Evolutionary conservation across 2,888 invertebrate species (phyloP), one percentile per base, ranked within the genome.

Genomic region (Callimorpha dominula): DNA sequence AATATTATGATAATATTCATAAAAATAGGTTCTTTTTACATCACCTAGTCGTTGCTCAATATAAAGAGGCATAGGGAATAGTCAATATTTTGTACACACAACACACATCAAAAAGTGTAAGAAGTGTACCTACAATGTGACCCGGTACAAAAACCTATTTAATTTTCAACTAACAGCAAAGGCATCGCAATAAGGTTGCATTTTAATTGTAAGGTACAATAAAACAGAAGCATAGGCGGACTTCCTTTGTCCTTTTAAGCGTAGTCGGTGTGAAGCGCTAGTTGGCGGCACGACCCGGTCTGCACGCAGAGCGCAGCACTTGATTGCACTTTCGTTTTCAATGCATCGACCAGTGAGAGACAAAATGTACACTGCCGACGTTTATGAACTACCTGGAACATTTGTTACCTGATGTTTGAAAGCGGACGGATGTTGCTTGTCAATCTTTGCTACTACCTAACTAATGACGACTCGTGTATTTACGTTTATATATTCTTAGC

Each of bases 271-370:
- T 82, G 81, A 80, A 81, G 83, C 80, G 80, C 84, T 79, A 81
- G 82, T 81, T 82, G 72, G 72, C 70, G 77, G 74, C 75, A 77
- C 78, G 62, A 50, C 73, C 80, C 75, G 83, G 73, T 49, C 75
- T 74, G 81, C 81, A 82, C 77, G 83, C 75, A 82, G 79, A 81
- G 74, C 81, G 80, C 75, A 79, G 80, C 84, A 87, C 89, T 91
- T 87, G 90, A 91, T 91, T 87, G 88, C 93, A 92, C 93, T 94
- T 93, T 94, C 94, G 88, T 93, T 94, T 91, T 93, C 90, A 81
- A 86, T 81, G 80, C 84, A 87, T 86, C 86, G 85, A 82, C 85
- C 77, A 85, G 82, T 78, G 81, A 83, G 78, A 83, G 76, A 79
- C 77, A 75, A 78, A 79, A 75, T 72, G 71, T 71, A 74, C 63